Evolutionary conservation across 2,113 vertebrate genomes (phyloP), one percentile per base, ranked within the genome.

Genomic region (Chitala chitala): DNA sequence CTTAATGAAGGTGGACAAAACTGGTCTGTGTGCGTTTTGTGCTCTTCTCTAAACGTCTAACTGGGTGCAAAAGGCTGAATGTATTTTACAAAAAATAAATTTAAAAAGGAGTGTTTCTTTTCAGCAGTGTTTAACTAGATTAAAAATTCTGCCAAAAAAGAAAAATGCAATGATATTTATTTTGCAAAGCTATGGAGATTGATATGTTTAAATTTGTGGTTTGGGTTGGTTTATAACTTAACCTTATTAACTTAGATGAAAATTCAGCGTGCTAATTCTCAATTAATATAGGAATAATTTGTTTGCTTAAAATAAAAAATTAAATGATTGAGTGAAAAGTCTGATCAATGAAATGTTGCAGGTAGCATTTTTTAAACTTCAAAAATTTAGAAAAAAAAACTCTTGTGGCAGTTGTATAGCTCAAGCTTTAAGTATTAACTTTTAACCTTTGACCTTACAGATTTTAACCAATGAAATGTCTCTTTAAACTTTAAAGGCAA

Each of bases 401-500:
- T 88, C 90, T 91, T 94, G 94, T 98, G 93, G 89, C 92, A 94
- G 93, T 92, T 98, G 94, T 98, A 88, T 94, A 94, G 93, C 92
- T 94, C 88, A 89, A 94, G 92, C 92, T 93, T 94, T 95, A 96
- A 94, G 94, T 95, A 95, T 96, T 96, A 96, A 92, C 91, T 89
- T 98, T 98, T 96, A 97, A 95, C 95, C 93, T 94, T 96, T 98
- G 95, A 97, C 94, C 94, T 97, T 96, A 94, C 95, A 98, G 94
- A 96, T 98, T 97, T 94, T 99, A 99, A 99, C 97, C 97, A 94
- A 94, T 99, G 96, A 98, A 98, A 99, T 99, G 96, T 99, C 96
- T 99, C 93, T 98, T 98, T 98, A 99, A 99, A 99, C 97, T 99
- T 98, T 98, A 99, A 99, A 99, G 97, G 97, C 95, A 97, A 94